phyloP scores from a whole-genome alignment of 1,140 invertebrate genomes.

The Drosophila kikkawai region DNA sequence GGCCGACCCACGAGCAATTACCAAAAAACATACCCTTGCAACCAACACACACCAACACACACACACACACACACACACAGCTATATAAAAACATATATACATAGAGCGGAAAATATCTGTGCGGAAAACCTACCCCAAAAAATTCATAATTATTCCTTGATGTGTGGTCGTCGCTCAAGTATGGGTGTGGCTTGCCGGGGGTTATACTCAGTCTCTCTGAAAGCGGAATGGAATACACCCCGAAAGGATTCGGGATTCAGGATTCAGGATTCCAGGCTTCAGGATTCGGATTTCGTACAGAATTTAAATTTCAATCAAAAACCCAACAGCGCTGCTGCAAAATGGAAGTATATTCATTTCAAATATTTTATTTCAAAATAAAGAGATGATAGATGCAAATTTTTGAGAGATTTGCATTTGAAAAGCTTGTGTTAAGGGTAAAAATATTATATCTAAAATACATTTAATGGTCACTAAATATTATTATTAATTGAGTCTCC shows the following conservation, averaged over 20 bases:
- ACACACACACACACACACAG: background rate
- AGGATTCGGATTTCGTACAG: background rate
- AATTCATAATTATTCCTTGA: conserved; percentile 74
- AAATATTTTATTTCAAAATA: conserved; percentile 5
- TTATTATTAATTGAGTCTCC: too few relatives aligned
- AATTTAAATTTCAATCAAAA: conserved; percentile 15
- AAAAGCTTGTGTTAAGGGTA: too few relatives aligned
- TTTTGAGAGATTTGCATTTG: background rate
- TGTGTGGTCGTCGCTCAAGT: conserved; percentile 64
- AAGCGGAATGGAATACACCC: conserved; percentile 16
- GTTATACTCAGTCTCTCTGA: conserved; percentile 3
- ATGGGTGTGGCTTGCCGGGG: conserved; percentile 43
- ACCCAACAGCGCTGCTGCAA: background rate
- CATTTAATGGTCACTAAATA: too few relatives aligned
- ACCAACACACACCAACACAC: background rate
- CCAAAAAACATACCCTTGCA: conserved; percentile 25
- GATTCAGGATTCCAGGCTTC: background rate
- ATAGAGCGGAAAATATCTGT: conserved; percentile 24
- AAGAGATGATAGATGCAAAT: background rate
- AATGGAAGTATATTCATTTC: conserved; percentile 13
- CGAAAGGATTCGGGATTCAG: conserved; percentile 25
- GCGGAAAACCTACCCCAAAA: conserved; percentile 70
- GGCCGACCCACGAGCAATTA: conserved; percentile 56
- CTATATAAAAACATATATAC: background rate
- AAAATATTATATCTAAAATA: too few relatives aligned